Base-by-base conservation (phyloP, 2,113 vertebrate species). In the Neolamprologus tretocephalus region DNA sequence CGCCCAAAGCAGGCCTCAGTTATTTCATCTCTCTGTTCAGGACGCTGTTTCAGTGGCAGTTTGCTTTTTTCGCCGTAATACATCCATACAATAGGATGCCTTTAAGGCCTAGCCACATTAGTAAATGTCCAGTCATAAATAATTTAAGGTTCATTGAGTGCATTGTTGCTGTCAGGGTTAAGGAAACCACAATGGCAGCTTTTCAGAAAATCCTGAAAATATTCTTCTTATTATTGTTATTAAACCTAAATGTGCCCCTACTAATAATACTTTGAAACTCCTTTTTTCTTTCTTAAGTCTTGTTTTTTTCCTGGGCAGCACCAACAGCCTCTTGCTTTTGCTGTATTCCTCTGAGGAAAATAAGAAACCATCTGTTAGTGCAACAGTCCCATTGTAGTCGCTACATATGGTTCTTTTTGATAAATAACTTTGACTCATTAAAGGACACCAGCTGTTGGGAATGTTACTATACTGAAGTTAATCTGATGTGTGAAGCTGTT, bases 341-440 rank as follows among this genome's bases (percentile, higher is more conserved):
- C 23, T 73, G 4, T 40, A n/a, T 88, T 5, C 54, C 81, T 86
- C 45, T 35, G 79, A 92, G 82, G 47, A 40, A 35, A 79, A n/a
- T n/a, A 42, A 53, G 49, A 79, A 80, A 6, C 86, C 91, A 94
- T 92, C 92, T 93, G 91, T 85, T 83, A 53, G 33, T 80, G 82
- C 83, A 82, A 51, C 79, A 33, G 16, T 45, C 23, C 12, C 75
- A 37, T 86, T 57, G 42, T 79, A 91, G 63, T 86, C 13, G 3
- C 57, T 87, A 66, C 80, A 87, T 80, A 86, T 86, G 79, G 9
- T 86, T 82, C 21, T 63, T 85, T 89, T 85, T 82, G 81, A 86
- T 83, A 55, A 83, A 88, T 89, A 89, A 81, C 68, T 86, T 86
- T 84, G 85, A 92, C 4, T 93, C 86, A 85, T 91, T 91, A 92